phyloP scores from a whole-genome alignment of 2,888 invertebrate genomes.

The Pocota personata region DNA sequence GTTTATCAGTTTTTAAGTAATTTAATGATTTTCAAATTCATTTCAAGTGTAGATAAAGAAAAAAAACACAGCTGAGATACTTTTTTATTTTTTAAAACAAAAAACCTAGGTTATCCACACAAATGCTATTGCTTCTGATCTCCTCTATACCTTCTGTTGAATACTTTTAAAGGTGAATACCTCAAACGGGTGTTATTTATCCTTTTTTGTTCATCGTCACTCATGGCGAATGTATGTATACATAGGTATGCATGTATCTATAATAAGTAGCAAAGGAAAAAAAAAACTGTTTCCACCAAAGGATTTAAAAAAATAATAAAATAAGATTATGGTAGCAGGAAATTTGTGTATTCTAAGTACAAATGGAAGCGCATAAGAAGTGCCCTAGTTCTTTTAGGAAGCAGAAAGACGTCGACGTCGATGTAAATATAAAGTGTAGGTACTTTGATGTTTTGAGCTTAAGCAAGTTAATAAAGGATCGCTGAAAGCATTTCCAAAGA shows the following conservation, averaged over 20 bases:
- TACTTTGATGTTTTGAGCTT: conserved; percentile 19
- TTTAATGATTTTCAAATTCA: conserved; percentile 4
- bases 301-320: not conserved
- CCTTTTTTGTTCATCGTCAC: not conserved
- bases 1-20: not conserved
- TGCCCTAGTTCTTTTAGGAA: not conserved
- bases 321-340: not conserved
- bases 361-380: not conserved
- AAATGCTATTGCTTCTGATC: no score
- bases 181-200: not conserved
- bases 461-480: conserved; percentile 42
- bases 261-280: not conserved
- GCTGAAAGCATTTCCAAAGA: not conserved
- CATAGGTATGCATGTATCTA: not conserved
- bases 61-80: not conserved
- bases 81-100: not conserved
- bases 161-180: not conserved
- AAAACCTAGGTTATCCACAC: not conserved
- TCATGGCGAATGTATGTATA: not conserved
- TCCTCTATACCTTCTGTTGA: not conserved
- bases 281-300: not conserved
- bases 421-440: conserved; percentile 20
- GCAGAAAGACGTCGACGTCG: not conserved
- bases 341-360: no score
- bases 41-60: not conserved